These are phyloP conservation scores for Scaeva pyrastri DNA, from an alignment of 2,888 invertebrate genomes.

Conservation along the genomic window DNA sequence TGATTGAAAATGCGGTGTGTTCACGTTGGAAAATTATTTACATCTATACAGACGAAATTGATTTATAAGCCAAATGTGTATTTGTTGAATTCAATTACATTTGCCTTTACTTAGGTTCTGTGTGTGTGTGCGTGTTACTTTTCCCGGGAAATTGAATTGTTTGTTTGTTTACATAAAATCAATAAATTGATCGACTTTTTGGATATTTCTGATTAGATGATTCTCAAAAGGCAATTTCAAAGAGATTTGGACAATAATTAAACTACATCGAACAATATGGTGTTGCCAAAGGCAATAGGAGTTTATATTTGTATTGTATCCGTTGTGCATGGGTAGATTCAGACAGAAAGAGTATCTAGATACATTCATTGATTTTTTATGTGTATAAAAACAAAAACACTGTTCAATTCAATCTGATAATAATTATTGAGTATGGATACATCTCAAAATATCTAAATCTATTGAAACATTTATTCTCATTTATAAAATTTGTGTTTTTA, in stretches of 20 bases:
- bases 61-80: neutral
- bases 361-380: too few relatives aligned
- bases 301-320: too few relatives aligned
- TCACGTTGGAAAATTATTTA: conserved; percentile 13
- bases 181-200: conserved; percentile 20
- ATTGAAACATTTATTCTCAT: too few relatives aligned
- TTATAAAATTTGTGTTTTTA: too few relatives aligned
- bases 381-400: too few relatives aligned
- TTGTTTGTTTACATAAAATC: conserved; percentile 16
- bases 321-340: too few relatives aligned
- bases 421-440: too few relatives aligned
- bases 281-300: too few relatives aligned
- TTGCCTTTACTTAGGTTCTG: neutral
- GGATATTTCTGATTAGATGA: neutral
- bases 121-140: neutral
- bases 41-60: neutral
- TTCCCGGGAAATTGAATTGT: conserved; percentile 23
- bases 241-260: neutral
- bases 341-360: too few relatives aligned
- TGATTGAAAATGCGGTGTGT: neutral
- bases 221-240: neutral
- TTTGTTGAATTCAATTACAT: neutral
- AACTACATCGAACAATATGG: too few relatives aligned
- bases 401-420: too few relatives aligned
- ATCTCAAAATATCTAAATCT: too few relatives aligned